phyloP scores from a whole-genome alignment of 2,888 invertebrate species.

The Synergus gifuensis region DNA sequence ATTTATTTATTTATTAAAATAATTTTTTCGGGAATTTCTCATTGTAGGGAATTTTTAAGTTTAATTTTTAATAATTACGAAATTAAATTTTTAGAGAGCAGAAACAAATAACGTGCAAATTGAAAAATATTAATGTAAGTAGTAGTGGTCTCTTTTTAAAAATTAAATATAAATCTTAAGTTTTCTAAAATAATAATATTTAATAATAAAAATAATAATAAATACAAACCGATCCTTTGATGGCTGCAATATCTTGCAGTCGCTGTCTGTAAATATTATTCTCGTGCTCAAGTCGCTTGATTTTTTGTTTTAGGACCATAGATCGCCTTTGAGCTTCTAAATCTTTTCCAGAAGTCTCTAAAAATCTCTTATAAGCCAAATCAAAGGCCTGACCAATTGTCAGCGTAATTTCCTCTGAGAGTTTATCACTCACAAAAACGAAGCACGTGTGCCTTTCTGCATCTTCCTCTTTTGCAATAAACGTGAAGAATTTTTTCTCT shows the following conservation, averaged over 20 bases:
- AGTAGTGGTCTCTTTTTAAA: no score
- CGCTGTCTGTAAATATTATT: conserved; percentile 90
- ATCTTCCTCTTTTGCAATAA: conserved; percentile 89
- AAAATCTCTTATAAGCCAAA: conserved; percentile 95
- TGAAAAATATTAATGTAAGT: no score
- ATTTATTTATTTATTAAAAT: no score
- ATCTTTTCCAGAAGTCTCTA: conserved; percentile 94
- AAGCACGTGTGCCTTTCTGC: conserved; percentile 95
- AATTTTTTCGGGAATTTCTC: no score
- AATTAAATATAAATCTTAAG: no score
- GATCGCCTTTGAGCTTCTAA: conserved; percentile 90
- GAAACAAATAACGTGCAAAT: no score
- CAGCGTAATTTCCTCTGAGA: conserved; percentile 97
- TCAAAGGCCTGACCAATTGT: conserved; percentile 99
- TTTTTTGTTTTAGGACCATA: conserved; percentile 89
- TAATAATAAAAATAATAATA: conserved; percentile 18
- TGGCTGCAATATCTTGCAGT: conserved; percentile 83
- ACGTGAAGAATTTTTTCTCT: conserved; percentile 97
- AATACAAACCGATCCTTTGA: conserved; percentile 78
- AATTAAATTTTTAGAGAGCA: no score
- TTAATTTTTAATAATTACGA: no score
- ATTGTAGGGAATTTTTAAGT: no score
- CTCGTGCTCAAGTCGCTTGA: conserved; percentile 92
- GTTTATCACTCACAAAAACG: conserved; percentile 97
- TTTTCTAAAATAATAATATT: no score